phyloP scores from a whole-genome alignment of 2,888 invertebrate genomes.

The Spilarctia lutea region DNA sequence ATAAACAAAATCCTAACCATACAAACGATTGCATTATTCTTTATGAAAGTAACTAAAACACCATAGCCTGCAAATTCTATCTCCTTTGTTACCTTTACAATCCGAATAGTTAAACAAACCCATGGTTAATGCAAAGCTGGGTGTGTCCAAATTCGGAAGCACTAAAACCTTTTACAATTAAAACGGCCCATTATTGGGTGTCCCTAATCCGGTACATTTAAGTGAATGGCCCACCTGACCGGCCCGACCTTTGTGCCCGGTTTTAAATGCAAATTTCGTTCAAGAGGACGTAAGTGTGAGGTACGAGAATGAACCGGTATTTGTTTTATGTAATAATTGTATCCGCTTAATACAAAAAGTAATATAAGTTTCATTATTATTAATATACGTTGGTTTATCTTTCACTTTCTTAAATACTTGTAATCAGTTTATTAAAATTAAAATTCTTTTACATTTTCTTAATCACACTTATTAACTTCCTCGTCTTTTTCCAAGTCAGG shows the following conservation, averaged over 20 bases:
- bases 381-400: no score
- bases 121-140: conserved; percentile 48
- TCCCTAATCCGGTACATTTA: conserved; percentile 71
- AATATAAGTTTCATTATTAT: not conserved
- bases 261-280: conserved; percentile 67
- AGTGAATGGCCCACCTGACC: conserved; percentile 67
- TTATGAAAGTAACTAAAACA: not conserved
- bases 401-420: not conserved
- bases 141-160: conserved; percentile 46
- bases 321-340: not conserved
- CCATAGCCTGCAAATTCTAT: conserved; percentile 4
- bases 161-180: conserved; percentile 67
- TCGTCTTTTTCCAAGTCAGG: no score
- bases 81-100: conserved; percentile 32
- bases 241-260: conserved; percentile 63
- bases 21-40: not conserved
- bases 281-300: conserved; percentile 30
- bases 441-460: not conserved
- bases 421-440: not conserved
- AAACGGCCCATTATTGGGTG: conserved; percentile 71
- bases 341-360: not conserved
- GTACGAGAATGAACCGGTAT: conserved; percentile 40
- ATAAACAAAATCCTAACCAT: not conserved
- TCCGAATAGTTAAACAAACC: conserved; percentile 35
- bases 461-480: no score